Percentiles rank a stretch among this genome's conserved stretches.
Conservation (phyloP, 2,888 invertebrate species). For the Leptinotarsa juncta region DNA sequence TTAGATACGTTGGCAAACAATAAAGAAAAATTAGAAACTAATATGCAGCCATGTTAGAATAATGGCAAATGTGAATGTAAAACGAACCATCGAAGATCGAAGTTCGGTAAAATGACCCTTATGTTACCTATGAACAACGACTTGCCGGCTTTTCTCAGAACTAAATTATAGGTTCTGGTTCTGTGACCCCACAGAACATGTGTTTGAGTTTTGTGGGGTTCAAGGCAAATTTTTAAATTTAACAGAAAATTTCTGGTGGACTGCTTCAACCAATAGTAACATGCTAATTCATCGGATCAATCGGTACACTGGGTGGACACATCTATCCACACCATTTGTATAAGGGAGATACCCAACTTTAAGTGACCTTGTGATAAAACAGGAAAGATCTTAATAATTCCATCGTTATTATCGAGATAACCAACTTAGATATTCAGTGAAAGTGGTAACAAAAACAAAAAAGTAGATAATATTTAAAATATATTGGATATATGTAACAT, state of each 20-base stretch:
- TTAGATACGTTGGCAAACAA: slow-evolving; percentile 77
- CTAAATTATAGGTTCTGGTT: background rate
- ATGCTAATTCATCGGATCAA: too few species aligned
- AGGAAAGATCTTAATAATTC: too few species aligned
- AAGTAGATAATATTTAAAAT: too few species aligned
- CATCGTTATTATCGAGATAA: too few species aligned
- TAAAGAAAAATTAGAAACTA: slow-evolving; percentile 83
- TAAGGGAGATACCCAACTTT: too few species aligned
- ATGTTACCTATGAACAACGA: slow-evolving; percentile 8
- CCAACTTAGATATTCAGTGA: too few species aligned
- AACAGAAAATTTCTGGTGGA: background rate
- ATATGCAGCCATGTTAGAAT: slow-evolving; percentile 87
- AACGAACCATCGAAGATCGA: background rate
- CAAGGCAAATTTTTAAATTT: background rate
- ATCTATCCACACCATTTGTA: too few species aligned
- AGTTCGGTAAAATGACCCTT: slow-evolving; percentile 9
- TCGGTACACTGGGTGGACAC: too few species aligned
- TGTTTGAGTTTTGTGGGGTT: background rate
- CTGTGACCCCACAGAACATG: too few species aligned
- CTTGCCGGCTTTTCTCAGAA: background rate
- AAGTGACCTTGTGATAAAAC: too few species aligned
- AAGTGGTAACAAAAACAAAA: too few species aligned
- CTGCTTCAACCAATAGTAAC: background rate
- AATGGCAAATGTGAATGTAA: slow-evolving; percentile 50
- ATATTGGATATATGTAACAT: background rate